Conservation (phyloP, 2,888 invertebrate species). For the Meteorus colon region DNA sequence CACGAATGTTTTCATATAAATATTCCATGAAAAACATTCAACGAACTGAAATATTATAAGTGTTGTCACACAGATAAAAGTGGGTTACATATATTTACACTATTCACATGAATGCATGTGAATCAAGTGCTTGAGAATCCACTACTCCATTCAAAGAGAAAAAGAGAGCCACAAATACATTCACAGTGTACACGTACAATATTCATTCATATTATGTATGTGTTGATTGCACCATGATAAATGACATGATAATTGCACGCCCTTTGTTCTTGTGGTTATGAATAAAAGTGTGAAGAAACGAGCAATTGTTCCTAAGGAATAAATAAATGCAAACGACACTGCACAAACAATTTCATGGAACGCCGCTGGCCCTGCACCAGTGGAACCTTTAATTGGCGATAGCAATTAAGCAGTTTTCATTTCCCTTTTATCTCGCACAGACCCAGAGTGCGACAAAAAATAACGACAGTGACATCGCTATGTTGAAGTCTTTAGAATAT, state of each 20-base stretch:
- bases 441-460: constrained; percentile 6
- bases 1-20: too few species aligned
- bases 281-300: not conserved
- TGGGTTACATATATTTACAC: too few species aligned
- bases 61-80: too few species aligned
- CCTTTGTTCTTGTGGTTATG: not conserved
- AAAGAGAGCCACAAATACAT: too few species aligned
- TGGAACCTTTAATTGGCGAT: constrained; percentile 57
- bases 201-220: too few species aligned
- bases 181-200: too few species aligned
- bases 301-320: not conserved
- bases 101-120: too few species aligned
- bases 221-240: not conserved
- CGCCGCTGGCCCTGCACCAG: constrained; percentile 27
- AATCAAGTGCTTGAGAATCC: too few species aligned
- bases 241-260: not conserved
- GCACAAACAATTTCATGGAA: not conserved
- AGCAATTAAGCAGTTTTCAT: constrained; percentile 58
- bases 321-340: not conserved
- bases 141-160: too few species aligned
- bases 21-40: too few species aligned
- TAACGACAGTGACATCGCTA: constrained; percentile 2
- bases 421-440: constrained; percentile 21
- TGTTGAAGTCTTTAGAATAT: not conserved
- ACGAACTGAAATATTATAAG: too few species aligned